A percentile compares a stretch with the other conserved stretches of the same genome.
Evolutionary conservation across 2,113 vertebrate genomes (phyloP).

Genomic region (Heterotis niloticus): DNA sequence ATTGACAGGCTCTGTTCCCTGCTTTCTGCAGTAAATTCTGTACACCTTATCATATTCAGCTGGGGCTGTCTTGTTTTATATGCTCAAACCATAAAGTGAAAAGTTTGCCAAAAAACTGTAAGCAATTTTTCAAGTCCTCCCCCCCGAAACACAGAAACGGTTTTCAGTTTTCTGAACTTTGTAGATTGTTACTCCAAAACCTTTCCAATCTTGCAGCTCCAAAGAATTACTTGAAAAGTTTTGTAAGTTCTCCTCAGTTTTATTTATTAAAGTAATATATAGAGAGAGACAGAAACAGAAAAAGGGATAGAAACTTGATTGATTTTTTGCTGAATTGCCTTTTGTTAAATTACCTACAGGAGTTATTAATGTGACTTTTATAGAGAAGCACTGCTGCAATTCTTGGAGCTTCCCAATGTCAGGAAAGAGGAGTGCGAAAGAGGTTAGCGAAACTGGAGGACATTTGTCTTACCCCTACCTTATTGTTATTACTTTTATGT

Average conservation of each 20-base stretch:
- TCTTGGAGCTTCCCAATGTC: too few relatives aligned
- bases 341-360: too few relatives aligned
- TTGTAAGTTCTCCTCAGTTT: not conserved
- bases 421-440: too few relatives aligned
- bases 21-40: slow-evolving; percentile 20
- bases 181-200: slow-evolving; percentile 51
- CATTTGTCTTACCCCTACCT: too few relatives aligned
- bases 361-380: too few relatives aligned
- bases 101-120: slow-evolving; percentile 15
- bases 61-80: too few relatives aligned
- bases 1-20: not conserved
- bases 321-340: too few relatives aligned
- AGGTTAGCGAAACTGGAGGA: too few relatives aligned
- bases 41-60: not conserved
- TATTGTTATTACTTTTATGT: too few relatives aligned
- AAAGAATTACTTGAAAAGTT: slow-evolving; percentile 31
- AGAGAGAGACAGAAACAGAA: too few relatives aligned
- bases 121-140: not conserved
- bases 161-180: slow-evolving; percentile 41
- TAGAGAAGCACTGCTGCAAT: too few relatives aligned
- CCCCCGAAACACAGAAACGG: slow-evolving; percentile 22
- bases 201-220: slow-evolving; percentile 32
- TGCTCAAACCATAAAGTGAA: slow-evolving; percentile 12
- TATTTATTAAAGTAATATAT: not conserved
- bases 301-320: too few relatives aligned